Conservation (phyloP, 1,140 invertebrate genomes). For the Philopotamus ludificatus region DNA sequence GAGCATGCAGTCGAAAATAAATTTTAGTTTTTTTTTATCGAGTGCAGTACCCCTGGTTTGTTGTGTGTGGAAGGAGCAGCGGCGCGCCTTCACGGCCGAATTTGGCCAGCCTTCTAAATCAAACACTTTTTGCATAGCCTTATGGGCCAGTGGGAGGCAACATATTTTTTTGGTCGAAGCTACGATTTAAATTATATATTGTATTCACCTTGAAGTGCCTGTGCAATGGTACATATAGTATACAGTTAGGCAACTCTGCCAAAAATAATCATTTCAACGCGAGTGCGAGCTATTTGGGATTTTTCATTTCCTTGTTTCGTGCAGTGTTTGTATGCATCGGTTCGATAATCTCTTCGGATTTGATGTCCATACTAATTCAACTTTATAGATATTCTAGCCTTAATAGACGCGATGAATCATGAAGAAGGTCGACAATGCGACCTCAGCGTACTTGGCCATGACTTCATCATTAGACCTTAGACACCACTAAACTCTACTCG, state of each 20-base stretch:
- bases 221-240: neutral
- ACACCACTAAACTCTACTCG: too few species aligned
- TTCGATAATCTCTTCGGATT: too few species aligned
- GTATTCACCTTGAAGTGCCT: conserved; percentile 14
- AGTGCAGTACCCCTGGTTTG: neutral
- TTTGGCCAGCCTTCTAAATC: conserved; percentile 19
- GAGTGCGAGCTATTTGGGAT: too few species aligned
- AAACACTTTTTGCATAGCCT: conserved; percentile 11
- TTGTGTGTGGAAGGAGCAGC: conserved; percentile 1
- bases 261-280: too few species aligned
- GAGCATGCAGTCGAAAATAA: neutral
- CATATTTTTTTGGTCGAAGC: neutral
- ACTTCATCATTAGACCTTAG: too few species aligned
- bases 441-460: too few species aligned
- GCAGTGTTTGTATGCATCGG: too few species aligned
- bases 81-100: conserved; percentile 8
- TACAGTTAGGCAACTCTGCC: neutral
- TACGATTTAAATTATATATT: conserved; percentile 12
- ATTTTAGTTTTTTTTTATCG: neutral
- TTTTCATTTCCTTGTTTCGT: too few species aligned
- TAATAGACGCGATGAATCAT: too few species aligned
- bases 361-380: too few species aligned
- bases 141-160: conserved; percentile 18
- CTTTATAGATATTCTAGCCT: too few species aligned
- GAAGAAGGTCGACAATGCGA: too few species aligned